Conservation (phyloP, 2,113 vertebrate genomes). For the Nipponia nippon region DNA sequence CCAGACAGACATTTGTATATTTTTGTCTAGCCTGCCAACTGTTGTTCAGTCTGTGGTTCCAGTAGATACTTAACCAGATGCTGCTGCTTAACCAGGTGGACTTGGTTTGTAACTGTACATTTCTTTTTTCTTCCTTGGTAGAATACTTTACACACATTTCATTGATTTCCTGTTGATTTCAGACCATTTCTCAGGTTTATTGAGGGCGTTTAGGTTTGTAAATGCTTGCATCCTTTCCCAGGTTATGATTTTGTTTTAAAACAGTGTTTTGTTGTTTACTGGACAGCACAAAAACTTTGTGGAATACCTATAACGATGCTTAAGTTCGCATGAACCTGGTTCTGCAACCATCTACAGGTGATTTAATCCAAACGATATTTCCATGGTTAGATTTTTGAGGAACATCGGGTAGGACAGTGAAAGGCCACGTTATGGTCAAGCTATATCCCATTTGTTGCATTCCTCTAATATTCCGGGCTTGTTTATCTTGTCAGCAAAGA, state of each 20-base stretch:
- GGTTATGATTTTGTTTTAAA: neutral
- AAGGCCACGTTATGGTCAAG: neutral
- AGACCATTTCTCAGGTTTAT: neutral
- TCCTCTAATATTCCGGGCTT: neutral
- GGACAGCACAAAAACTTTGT: neutral
- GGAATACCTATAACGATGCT: neutral
- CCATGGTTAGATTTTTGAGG: neutral
- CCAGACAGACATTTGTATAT: neutral
- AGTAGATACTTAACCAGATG: neutral
- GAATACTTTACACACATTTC: neutral
- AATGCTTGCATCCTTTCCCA: neutral
- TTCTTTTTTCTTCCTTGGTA: neutral
- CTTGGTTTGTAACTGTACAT: neutral
- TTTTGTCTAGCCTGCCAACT: neutral
- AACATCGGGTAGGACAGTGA: neutral
- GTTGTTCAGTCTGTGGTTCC: neutral
- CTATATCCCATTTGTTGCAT: neutral
- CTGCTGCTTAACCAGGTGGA: neutral
- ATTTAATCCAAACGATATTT: neutral
- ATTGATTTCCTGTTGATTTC: neutral
- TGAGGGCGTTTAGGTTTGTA: neutral
- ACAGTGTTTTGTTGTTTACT: neutral
- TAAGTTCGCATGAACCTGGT: neutral
- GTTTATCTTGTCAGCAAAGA: neutral
- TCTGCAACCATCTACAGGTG: neutral